Base-by-base conservation (phyloP, 2,888 invertebrate species). In the Venusia cambrica region DNA sequence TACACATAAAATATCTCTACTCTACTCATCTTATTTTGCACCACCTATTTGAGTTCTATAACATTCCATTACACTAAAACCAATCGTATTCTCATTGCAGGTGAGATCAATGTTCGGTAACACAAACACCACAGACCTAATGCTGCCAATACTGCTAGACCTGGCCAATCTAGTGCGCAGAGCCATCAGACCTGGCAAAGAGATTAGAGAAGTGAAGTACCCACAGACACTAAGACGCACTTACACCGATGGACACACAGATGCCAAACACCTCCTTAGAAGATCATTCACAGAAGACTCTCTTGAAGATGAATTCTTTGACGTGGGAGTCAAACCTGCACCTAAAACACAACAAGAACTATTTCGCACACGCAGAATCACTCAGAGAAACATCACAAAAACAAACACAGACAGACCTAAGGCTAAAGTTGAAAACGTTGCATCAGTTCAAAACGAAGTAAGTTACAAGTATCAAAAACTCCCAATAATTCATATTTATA, bases 71-170 rank as follows among this genome's bases (percentile, higher is more conserved):
- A 30, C 26, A 19, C 28, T 25, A 34, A 34, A 25, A 42, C 5
- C 9, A 34, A 21, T 15, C 17, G 17, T 29, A 53, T 57, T 56
- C 30, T 41, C 12, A 37, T 84, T 84, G 20, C 75, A 91, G 89
- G 88, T 90, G 49, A 88, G 88, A 61, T 87, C 89, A 57, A 87
- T 90, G 81, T 89, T 90, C 58, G 88, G 87, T 43, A 84, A 88
- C 54, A 81, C 83, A 41, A 90, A 90, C 58, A 74, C 87, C 6
- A 73, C 89, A 44, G 88, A 90, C 31, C 70, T 91, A 12, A 85
- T 90, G 77, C 67, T 92, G 33, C 92, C 92, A 4, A 89, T 91
- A 42, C 87, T 90, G 38, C 80, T 89, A 50, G 92, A 92, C 63
- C 89, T 91, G 64, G 91, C 92, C 0, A 90, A 91, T 61, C 77